These are phyloP conservation scores for Dendrolimus kikuchii DNA, from an alignment of 1,140 invertebrate species.

Conservation along the genomic window DNA sequence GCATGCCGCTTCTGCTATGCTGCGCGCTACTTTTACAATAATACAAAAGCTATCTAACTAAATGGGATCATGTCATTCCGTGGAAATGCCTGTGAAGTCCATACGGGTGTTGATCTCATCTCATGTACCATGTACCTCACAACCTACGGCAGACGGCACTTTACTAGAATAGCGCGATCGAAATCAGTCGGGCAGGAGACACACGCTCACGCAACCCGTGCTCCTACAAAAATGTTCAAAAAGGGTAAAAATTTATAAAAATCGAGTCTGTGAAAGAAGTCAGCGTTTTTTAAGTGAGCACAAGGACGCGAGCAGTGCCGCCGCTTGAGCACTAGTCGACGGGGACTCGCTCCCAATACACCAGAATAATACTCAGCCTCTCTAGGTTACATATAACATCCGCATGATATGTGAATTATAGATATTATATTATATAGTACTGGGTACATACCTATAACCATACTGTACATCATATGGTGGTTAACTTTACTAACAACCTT, in stretches of 20 bases:
- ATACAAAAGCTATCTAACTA: slow-evolving; percentile 42
- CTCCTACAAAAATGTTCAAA: slow-evolving; percentile 49
- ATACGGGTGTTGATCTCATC: neutral
- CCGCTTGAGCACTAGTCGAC: too few species aligned
- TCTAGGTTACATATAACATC: slow-evolving; percentile 44
- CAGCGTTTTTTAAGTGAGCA: neutral
- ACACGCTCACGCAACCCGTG: slow-evolving; percentile 32
- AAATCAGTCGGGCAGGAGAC: slow-evolving; percentile 17
- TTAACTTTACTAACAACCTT: slow-evolving; percentile 57
- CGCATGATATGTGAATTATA: slow-evolving; percentile 65
- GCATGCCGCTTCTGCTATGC: too few species aligned
- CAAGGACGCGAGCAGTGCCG: too few species aligned
- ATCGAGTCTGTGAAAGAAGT: slow-evolving; percentile 30
- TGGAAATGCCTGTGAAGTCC: neutral
- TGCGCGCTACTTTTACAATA: neutral
- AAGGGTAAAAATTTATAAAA: slow-evolving; percentile 63
- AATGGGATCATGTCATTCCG: slow-evolving; percentile 1
- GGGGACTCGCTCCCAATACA: neutral
- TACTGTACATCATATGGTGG: slow-evolving; percentile 59
- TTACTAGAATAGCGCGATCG: slow-evolving; percentile 13
- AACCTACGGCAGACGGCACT: slow-evolving; percentile 24
- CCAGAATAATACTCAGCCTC: slow-evolving; percentile 51
- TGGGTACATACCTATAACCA: slow-evolving; percentile 60
- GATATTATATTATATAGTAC: slow-evolving; percentile 55
- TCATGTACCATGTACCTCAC: slow-evolving; percentile 13